Evolutionary conservation across 2,113 vertebrate species (phyloP), one percentile per base, ranked within the genome.

Genomic region (Chunga burmeisteri): DNA sequence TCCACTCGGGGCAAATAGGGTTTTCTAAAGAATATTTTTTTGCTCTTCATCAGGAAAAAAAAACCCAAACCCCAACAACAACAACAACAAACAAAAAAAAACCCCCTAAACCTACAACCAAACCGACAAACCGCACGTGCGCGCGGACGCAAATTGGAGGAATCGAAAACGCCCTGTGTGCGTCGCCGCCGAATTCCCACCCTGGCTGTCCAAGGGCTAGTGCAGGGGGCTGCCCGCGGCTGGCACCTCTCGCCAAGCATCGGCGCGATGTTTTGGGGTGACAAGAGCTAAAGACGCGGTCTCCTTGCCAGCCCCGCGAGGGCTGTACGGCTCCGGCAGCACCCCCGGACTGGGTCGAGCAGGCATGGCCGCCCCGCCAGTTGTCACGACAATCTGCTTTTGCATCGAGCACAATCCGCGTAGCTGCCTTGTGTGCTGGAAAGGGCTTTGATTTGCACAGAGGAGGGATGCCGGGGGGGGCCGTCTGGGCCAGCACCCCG

Each of bases 361-460:
- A 38, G 12, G 36, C 40, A 79, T 65, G 77, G 86, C 93, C 9
- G 1, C 86, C 59, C 26, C 55, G 81, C 89, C 44, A 83, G 15
- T 83, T 89, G 93, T 95, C 87, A 36, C 11, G 98, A 98, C 98
- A 98, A 98, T 98, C 95, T 75, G 93, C 97, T 97, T 97, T 95
- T 94, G 95, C 96, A 83, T 97, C 46, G 56, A 96, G 97, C 95
- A 42, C 27, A 77, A 91, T 96, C 96, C 40, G 96, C 68, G 81
- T 96, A 96, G 97, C 95, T 97, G 97, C 97, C 98, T 98, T 97
- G 96, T 91, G 90, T 88, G 49, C 70, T 93, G 94, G 90, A 97
- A 98, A 98, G 97, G 98, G 98, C 98, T 98, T 97, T 79, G 90
- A 95, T 98, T 98, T 98, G 98, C 98, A 98, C 97, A 98, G 83